Evolutionary conservation across 2,888 invertebrate species (phyloP).

Genomic region (Empis livida): DNA sequence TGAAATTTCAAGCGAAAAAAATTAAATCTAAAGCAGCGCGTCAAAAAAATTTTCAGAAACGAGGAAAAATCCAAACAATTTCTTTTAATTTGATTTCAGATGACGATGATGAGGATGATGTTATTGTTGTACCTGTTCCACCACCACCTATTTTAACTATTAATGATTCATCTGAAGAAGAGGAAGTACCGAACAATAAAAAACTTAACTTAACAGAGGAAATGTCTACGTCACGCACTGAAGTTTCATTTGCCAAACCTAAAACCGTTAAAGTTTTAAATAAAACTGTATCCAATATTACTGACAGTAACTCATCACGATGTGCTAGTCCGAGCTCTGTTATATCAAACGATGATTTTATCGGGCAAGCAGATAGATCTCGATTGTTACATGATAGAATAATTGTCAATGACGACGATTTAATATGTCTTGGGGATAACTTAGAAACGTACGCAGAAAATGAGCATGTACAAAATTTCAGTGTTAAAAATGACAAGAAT

Average conservation of each 20-base stretch:
- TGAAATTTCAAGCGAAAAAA: constrained; percentile 20
- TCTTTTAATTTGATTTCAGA: constrained; percentile 18
- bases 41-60: constrained; percentile 2
- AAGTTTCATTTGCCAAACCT: constrained; percentile 9
- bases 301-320: constrained; percentile 13
- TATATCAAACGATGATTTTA: constrained; percentile 32
- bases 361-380: constrained; percentile 27
- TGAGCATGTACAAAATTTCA: no score
- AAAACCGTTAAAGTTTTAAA: constrained; percentile 1
- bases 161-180: constrained; percentile 24
- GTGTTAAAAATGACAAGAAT: background rate
- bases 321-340: constrained; percentile 29
- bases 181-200: constrained; percentile 18
- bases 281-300: background rate
- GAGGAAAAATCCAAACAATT: constrained; percentile 15
- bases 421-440: constrained; percentile 17
- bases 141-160: constrained; percentile 21
- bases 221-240: constrained; percentile 4
- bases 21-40: constrained; percentile 8
- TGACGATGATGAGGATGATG: constrained; percentile 24
- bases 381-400: constrained; percentile 19
- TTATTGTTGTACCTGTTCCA: constrained; percentile 24
- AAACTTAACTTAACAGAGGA: constrained; percentile 7
- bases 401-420: constrained; percentile 24
- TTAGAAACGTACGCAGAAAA: background rate